Conservation (phyloP, 2,113 vertebrate genomes). For the Bubo scandiacus region DNA sequence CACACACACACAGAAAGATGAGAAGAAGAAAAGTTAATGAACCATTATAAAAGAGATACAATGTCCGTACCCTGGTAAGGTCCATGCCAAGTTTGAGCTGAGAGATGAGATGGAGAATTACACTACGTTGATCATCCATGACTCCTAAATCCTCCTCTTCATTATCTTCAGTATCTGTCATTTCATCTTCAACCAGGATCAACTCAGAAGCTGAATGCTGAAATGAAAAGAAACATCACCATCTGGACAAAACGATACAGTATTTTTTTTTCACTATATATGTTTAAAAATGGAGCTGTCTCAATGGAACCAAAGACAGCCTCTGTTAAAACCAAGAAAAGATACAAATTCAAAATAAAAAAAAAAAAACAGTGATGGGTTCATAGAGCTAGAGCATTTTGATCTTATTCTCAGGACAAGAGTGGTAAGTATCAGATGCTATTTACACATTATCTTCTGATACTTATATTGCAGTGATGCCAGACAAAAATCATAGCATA, state of each 20-base stretch:
- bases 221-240: constrained; percentile 55
- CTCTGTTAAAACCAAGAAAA: neutral
- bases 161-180: constrained; percentile 89
- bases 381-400: neutral
- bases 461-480: neutral
- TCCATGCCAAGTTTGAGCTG: constrained; percentile 98
- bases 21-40: neutral
- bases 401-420: neutral
- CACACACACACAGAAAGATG: neutral
- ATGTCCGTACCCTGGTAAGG: constrained; percentile 84
- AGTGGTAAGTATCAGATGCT: neutral
- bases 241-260: neutral
- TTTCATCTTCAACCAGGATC: constrained; percentile 85
- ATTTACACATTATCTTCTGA: neutral
- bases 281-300: neutral
- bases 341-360: neutral
- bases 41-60: neutral
- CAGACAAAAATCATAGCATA: neutral
- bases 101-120: constrained; percentile 94
- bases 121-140: constrained; percentile 90
- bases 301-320: neutral
- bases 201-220: constrained; percentile 75
- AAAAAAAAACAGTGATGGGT: neutral
- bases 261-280: neutral
- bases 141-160: constrained; percentile 89